Evolutionary conservation across 2,797 vertebrate genomes (phyloP), one percentile per base, ranked within the genome.

Genomic region (Xenentodon cancila): DNA sequence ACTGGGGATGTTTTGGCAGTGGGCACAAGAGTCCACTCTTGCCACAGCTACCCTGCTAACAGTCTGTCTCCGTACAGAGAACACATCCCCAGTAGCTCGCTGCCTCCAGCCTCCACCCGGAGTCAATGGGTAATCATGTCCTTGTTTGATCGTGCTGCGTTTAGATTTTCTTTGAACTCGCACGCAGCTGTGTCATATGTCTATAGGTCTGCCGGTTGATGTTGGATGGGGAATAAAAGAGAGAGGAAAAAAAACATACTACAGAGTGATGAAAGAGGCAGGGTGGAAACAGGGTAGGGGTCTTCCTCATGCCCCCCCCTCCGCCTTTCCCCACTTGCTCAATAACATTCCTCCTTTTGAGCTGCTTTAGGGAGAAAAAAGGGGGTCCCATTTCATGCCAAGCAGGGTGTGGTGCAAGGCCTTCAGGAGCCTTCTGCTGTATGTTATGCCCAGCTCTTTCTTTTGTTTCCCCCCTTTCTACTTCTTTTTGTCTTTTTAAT

Each of bases 341-440:
- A 75, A 85, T 87, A 88, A 88, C 88, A 90, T 88, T 89, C 84
- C 64, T 84, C 68, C 44, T 61, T 73, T 67, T 79, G 73, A 65
- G 68, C 79, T 51, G 88, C 86, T 83, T 86, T 73, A 53, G 76
- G 86, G 83, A 83, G 77, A 77, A 78, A 81, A 25, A 72, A 68
- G 73, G 79, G 80, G 84, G 77, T 86, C 85, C 87, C 67, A 75
- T 91, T 91, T 88, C 85, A 89, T 88, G 80, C 67, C n/a, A 44
- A 83, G 71, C 81, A 84, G 87, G 87, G 84, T 81, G 88, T 82
- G 84, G 86, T 79, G 64, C 60, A 34, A 73, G 81, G 73, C 79
- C 72, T 72, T 75, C 59, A 72, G 73, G 73, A 84, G 75, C 32
- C 65, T 77, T 69, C 64, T 74, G 67, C 61, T 80, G 25, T 48